phyloP scores from a whole-genome alignment of 2,888 invertebrate species.

The Cataglyphis livida region DNA sequence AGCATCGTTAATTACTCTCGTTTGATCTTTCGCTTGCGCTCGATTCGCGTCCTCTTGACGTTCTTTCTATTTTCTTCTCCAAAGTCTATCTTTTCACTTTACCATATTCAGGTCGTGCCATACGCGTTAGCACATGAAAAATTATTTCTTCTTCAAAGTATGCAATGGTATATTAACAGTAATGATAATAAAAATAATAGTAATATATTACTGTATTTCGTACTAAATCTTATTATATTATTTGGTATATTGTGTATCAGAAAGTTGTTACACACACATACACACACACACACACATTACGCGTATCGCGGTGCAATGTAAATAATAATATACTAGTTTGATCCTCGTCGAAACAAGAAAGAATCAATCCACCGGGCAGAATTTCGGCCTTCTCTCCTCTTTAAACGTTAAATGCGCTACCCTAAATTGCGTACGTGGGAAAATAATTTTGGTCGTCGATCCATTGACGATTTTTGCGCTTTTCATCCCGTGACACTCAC shows the following conservation, averaged over 20 bases:
- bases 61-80: background rate
- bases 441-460: conserved; percentile 50
- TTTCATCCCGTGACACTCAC: conserved; percentile 28
- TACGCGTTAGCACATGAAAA: background rate
- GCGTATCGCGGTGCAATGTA: background rate
- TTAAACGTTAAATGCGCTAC: conserved; percentile 21
- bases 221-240: conserved; percentile 29
- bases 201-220: conserved; percentile 42
- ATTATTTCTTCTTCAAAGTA: conserved; percentile 12
- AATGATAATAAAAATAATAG: conserved; percentile 43
- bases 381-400: background rate
- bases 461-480: conserved; percentile 26
- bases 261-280: background rate
- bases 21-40: conserved; percentile 69
- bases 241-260: conserved; percentile 40
- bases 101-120: background rate
- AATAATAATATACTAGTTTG: conserved; percentile 31
- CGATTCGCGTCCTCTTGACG: conserved; percentile 44
- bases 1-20: conserved; percentile 85
- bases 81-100: background rate
- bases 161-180: conserved; percentile 36
- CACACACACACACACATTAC: background rate
- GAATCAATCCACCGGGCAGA: conserved; percentile 28
- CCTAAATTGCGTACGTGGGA: conserved; percentile 28
- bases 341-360: conserved; percentile 12